These are phyloP conservation scores for Sebastes ruberrimus DNA, from an alignment of 2,797 vertebrate species.

Conservation along the genomic window DNA sequence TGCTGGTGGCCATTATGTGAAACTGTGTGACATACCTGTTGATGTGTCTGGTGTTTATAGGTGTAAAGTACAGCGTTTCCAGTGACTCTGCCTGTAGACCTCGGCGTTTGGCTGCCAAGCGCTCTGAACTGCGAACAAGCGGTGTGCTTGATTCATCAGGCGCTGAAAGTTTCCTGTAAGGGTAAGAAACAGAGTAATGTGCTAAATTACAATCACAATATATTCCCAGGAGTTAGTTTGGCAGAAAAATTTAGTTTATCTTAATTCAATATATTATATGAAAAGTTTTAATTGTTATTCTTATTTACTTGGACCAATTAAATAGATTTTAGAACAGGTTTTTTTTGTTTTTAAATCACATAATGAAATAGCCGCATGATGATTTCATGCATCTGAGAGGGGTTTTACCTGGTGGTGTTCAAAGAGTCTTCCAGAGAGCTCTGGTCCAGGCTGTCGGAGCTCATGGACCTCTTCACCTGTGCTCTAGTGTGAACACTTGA, in stretches of 20 bases:
- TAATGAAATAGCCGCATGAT: neutral
- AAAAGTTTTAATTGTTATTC: neutral
- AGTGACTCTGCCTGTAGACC: constrained; percentile 83
- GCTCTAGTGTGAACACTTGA: constrained; percentile 25
- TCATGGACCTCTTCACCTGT: constrained; percentile 62
- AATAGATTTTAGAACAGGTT: neutral
- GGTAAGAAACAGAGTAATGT: neutral
- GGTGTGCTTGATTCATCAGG: constrained; percentile 76
- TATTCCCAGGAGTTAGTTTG: neutral
- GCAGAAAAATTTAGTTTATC: neutral
- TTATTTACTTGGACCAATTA: neutral
- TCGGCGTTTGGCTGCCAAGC: constrained; percentile 76
- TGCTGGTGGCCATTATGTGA: neutral
- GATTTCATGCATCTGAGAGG: neutral
- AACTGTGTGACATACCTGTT: constrained; percentile 43
- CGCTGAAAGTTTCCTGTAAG: constrained; percentile 74
- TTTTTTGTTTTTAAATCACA: neutral
- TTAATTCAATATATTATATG: neutral
- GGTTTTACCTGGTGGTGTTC: constrained; percentile 81
- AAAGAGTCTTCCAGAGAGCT: constrained; percentile 84
- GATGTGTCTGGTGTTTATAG: constrained; percentile 75
- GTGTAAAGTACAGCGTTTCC: constrained; percentile 93
- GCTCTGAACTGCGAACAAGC: constrained; percentile 78
- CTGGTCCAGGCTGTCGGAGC: constrained; percentile 88
- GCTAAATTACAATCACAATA: neutral